A percentile compares a stretch with the other conserved stretches of the same genome.
These are phyloP conservation scores for Charaxes varanes DNA, from an alignment of 1,140 invertebrate species.

Conservation along the genomic window DNA sequence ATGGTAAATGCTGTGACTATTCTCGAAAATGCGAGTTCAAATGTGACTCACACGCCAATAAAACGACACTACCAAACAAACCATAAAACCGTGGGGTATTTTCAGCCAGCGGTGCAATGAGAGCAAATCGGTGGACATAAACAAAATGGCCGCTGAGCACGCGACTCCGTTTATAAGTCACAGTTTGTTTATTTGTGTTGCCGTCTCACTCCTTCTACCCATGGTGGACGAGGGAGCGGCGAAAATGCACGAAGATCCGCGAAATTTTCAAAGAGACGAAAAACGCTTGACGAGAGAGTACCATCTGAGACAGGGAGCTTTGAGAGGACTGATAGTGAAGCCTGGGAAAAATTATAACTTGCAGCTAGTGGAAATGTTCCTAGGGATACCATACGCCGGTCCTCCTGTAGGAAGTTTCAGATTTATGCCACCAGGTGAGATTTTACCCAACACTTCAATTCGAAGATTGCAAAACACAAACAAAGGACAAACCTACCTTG, in stretches of 20 bases:
- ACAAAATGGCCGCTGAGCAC: slow-evolving; percentile 60
- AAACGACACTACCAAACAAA: slow-evolving; percentile 26
- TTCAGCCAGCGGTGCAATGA: slow-evolving; percentile 47
- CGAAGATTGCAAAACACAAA: neutral
- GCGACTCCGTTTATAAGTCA: slow-evolving; percentile 59
- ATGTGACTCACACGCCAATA: slow-evolving; percentile 43
- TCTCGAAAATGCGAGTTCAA: slow-evolving; percentile 14
- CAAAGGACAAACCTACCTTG: no score
- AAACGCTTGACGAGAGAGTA: slow-evolving; percentile 65
- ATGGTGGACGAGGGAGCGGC: slow-evolving; percentile 44
- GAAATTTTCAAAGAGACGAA: slow-evolving; percentile 48
- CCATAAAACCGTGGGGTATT: slow-evolving; percentile 54
- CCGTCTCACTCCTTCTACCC: slow-evolving; percentile 56
- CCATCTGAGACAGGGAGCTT: slow-evolving; percentile 73
- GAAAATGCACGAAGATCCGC: slow-evolving; percentile 49
- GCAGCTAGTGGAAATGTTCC: slow-evolving; percentile 76
- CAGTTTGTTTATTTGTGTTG: slow-evolving; percentile 67
- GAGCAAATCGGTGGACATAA: slow-evolving; percentile 46
- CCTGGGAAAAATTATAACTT: slow-evolving; percentile 72
- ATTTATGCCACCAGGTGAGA: slow-evolving; percentile 88
- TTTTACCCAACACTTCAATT: neutral
- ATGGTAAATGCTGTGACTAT: slow-evolving; percentile 10
- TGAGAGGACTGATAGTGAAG: slow-evolving; percentile 76
- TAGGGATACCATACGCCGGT: slow-evolving; percentile 93
- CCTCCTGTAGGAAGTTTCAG: slow-evolving; percentile 87